Conservation (phyloP, 1,140 invertebrate genomes). For the Mya arenaria region DNA sequence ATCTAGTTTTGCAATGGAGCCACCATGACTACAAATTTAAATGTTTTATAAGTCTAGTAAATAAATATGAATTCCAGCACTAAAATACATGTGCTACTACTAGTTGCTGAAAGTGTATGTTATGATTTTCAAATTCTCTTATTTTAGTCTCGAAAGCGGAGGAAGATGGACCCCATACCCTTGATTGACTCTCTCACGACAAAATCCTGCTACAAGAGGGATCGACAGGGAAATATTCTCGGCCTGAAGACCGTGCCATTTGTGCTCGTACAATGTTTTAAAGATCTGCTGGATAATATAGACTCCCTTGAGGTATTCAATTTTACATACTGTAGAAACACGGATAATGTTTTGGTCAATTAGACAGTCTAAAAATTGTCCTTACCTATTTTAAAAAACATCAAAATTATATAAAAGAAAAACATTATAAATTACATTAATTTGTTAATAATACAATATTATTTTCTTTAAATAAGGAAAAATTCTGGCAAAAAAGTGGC, state of each 20-base stretch:
- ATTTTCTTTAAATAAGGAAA: too few relatives aligned
- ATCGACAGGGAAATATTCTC: conserved; percentile 47
- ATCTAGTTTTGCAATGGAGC: too few relatives aligned
- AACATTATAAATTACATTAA: too few relatives aligned
- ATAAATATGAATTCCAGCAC: background rate
- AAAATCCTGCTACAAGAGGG: conserved; percentile 38
- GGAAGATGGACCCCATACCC: conserved; percentile 62
- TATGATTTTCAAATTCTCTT: background rate
- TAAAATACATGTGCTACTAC: background rate
- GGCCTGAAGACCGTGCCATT: conserved; percentile 58
- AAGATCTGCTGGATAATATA: conserved; percentile 61
- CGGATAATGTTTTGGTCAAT: too few relatives aligned
- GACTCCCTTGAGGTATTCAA: conserved; percentile 65
- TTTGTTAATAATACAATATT: too few relatives aligned
- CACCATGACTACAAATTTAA: background rate
- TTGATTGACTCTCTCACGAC: conserved; percentile 57
- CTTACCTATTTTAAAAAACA: too few relatives aligned
- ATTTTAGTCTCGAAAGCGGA: conserved; percentile 55
- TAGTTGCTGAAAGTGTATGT: background rate
- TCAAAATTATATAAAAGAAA: too few relatives aligned
- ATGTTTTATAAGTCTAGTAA: background rate
- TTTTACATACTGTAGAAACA: too few relatives aligned
- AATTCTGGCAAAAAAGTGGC: too few relatives aligned
- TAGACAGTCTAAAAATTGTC: too few relatives aligned
- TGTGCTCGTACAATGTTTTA: conserved; percentile 63